phyloP scores from a whole-genome alignment of 1,140 invertebrate genomes.

The Pogonomyrmex barbatus region DNA sequence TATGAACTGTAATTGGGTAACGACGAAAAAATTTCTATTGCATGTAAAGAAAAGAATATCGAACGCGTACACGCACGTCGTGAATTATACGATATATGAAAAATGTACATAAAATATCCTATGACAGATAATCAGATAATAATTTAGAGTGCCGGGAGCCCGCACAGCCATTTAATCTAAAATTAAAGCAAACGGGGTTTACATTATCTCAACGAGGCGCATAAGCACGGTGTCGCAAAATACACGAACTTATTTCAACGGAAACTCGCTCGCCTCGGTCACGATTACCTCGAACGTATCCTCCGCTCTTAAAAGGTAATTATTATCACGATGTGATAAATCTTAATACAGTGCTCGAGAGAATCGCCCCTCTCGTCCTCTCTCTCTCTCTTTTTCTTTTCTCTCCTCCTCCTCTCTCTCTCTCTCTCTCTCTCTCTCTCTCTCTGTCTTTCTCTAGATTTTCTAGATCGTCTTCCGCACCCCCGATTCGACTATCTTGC shows the following conservation, averaged over 20 bases:
- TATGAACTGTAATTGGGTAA: too few species aligned
- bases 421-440: background rate
- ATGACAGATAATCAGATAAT: background rate
- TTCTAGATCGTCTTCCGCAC: slow-evolving; percentile 5
- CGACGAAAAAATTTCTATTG: slow-evolving; percentile 1
- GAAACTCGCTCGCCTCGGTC: slow-evolving; percentile 28
- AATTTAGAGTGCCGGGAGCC: background rate
- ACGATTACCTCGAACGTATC: slow-evolving; percentile 67
- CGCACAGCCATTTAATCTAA: slow-evolving; percentile 17
- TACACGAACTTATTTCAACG: slow-evolving; percentile 65
- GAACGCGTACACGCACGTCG: background rate
- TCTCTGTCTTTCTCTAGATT: background rate
- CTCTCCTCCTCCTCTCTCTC: too few species aligned
- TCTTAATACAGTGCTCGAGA: slow-evolving; percentile 46
- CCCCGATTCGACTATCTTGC: background rate
- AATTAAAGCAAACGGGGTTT: slow-evolving; percentile 50
- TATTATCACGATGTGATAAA: slow-evolving; percentile 69
- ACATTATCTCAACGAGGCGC: slow-evolving; percentile 19
- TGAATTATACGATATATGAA: background rate
- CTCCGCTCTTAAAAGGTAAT: slow-evolving; percentile 65
- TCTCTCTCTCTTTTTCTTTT: background rate
- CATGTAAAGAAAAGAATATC: background rate
- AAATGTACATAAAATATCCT: background rate
- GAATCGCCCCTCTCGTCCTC: too few species aligned
- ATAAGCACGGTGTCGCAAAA: slow-evolving; percentile 47